Base-by-base conservation (phyloP, 2,888 invertebrate genomes). In the Liodrosophila aerea region DNA sequence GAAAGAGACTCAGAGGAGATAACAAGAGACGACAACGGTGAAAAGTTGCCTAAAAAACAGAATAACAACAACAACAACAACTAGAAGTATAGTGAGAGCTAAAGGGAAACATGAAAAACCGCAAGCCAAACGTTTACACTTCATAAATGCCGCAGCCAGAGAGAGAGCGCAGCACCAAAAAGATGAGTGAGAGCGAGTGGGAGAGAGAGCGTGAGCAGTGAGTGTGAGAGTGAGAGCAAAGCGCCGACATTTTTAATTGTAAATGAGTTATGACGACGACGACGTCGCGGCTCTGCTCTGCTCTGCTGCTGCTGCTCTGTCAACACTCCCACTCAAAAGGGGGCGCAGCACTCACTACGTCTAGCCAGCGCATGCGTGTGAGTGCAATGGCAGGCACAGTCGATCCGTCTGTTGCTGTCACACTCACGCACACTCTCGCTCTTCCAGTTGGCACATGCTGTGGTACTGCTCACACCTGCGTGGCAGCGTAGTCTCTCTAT, bases 191-290 rank as follows among this genome's bases (percentile, higher is more conserved):
- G 53, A 62, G 56, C 61, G 60, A 69, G 73, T 53, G 47, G 41
- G 56, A 37, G 53, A 40, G 52, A 41, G 39, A 50, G 54, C 43
- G 49, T 46, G 52, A 50, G 39, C 29, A 46, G 13, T 22, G 12
- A 7, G 39, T 9, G 40, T 29, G 52, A 50, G 39, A 45, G 27
- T 5, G 57, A 45, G 69, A 57, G 53, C 61, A 60, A 71, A 85
- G 87, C 87, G 88, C 88, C 88, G 88, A 88, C 88, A 88, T 88
- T 88, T 88, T 88, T 88, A 88, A 88, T 88, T 88, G 87, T 86
- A 81, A 87, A 87, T 83, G 85, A 87, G 86, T 87, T 86, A 88
- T 87, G 70, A 57, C 67, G 65, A 56, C 72, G 72, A 74, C 63
- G 67, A 56, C 67, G 65, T 56, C 60, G 69, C 33, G 41, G 50